These are phyloP conservation scores for Labeo calbasu DNA, from an alignment of 2,797 vertebrate genomes.

Conservation along the genomic window DNA sequence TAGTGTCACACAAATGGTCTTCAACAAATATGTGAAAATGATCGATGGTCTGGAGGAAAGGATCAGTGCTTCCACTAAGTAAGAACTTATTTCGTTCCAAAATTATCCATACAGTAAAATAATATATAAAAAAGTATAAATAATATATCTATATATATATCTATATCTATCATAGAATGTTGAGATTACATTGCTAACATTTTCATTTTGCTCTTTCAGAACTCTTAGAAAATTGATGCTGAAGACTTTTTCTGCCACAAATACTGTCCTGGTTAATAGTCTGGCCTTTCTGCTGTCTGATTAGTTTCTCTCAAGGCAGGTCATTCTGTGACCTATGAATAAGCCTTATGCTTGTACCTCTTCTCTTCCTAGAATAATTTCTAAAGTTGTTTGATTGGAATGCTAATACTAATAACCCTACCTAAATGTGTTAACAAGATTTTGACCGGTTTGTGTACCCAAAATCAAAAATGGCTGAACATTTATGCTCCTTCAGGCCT, in stretches of 20 bases:
- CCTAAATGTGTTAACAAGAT: background rate
- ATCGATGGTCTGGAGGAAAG: slow-evolving; percentile 23
- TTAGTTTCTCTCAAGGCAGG: background rate
- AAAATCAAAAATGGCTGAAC: background rate
- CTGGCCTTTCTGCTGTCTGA: slow-evolving; percentile 5
- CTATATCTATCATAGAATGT: background rate
- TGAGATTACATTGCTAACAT: background rate
- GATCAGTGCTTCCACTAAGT: slow-evolving; percentile 1
- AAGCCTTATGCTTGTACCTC: background rate
- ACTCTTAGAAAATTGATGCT: slow-evolving; percentile 14
- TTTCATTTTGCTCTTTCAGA: slow-evolving; percentile 9
- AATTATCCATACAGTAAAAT: background rate
- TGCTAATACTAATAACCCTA: too few relatives aligned
- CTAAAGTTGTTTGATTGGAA: background rate
- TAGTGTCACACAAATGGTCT: slow-evolving; percentile 1
- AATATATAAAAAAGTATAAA: background rate
- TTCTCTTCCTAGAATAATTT: background rate
- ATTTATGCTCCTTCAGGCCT: background rate
- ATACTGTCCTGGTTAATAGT: background rate
- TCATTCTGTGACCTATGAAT: background rate
- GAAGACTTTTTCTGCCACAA: background rate
- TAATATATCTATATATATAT: too few relatives aligned
- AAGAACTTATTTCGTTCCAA: background rate
- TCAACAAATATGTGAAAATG: slow-evolving; percentile 11
- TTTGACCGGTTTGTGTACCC: background rate